Evolutionary conservation across 2,113 vertebrate species (phyloP).

Genomic region (Ophthalmolycus amberensis): DNA sequence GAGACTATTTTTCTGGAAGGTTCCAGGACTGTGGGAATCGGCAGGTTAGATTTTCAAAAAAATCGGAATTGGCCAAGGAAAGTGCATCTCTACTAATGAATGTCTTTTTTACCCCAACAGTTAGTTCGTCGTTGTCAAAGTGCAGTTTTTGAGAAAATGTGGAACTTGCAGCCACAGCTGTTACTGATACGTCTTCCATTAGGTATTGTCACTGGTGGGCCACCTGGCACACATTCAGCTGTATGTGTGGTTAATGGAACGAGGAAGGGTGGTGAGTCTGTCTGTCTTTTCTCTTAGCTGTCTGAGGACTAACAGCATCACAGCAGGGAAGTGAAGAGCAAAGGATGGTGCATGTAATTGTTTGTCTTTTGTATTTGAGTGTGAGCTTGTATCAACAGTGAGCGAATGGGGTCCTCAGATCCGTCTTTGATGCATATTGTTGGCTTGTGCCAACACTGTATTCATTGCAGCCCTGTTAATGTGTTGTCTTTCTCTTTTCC

Average conservation of each 20-base stretch:
- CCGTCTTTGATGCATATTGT: background rate
- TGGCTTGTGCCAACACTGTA: background rate
- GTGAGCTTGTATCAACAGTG: background rate
- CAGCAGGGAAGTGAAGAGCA: background rate
- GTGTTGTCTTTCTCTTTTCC: slow-evolving; percentile 35
- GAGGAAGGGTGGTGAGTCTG: background rate
- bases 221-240: background rate
- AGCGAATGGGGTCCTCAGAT: background rate
- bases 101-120: background rate
- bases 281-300: slow-evolving; percentile 13
- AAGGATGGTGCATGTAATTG: background rate
- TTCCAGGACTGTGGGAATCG: no score
- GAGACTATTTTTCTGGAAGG: no score
- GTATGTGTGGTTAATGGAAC: background rate
- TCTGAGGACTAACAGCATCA: slow-evolving; percentile 9
- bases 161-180: background rate
- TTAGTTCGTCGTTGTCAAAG: background rate
- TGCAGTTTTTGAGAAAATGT: background rate
- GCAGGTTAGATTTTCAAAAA: no score
- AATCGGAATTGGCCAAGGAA: no score
- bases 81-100: no score
- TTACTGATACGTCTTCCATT: slow-evolving; percentile 32
- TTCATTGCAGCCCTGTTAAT: slow-evolving; percentile 1
- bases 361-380: background rate
- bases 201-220: slow-evolving; percentile 1